phyloP scores from a whole-genome alignment of 2,797 vertebrate genomes.

The Babyrousa celebensis region DNA sequence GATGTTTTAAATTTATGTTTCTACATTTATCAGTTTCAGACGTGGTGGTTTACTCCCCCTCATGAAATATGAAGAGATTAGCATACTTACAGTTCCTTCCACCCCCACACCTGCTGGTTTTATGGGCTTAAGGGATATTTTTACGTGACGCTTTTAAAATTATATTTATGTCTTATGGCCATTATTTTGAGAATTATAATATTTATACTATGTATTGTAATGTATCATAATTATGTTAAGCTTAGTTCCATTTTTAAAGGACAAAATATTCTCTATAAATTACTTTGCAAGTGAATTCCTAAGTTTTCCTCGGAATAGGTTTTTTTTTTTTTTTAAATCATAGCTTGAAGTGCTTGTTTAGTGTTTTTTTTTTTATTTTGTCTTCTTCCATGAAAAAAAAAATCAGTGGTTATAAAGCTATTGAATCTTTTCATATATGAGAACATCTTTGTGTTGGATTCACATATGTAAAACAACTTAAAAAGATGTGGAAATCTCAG shows the following conservation, averaged over 20 bases:
- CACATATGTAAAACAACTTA: not conserved
- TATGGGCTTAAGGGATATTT: not conserved
- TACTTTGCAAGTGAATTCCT: constrained; percentile 10
- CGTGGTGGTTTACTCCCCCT: constrained; percentile 34
- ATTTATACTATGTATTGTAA: constrained; percentile 28
- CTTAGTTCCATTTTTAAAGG: constrained; percentile 24
- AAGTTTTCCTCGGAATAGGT: not conserved
- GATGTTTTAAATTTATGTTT: constrained; percentile 56
- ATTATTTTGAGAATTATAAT: constrained; percentile 69
- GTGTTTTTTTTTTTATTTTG: not conserved
- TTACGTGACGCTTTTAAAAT: constrained; percentile 24
- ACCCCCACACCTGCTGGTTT: not conserved
- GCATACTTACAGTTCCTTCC: not conserved
- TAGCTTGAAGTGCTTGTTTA: not conserved
- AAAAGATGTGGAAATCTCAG: not conserved
- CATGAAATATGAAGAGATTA: constrained; percentile 61
- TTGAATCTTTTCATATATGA: not conserved
- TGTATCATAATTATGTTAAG: not conserved
- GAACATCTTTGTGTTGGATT: not conserved
- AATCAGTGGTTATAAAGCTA: not conserved
- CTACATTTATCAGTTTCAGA: constrained; percentile 57
- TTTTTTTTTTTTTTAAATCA: not conserved
- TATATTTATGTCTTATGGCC: constrained; percentile 13
- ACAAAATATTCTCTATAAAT: not conserved
- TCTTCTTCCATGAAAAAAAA: not conserved